Evolutionary conservation across 2,888 invertebrate genomes (phyloP), one percentile per base, ranked within the genome.

Genomic region (Phalera bucephala): DNA sequence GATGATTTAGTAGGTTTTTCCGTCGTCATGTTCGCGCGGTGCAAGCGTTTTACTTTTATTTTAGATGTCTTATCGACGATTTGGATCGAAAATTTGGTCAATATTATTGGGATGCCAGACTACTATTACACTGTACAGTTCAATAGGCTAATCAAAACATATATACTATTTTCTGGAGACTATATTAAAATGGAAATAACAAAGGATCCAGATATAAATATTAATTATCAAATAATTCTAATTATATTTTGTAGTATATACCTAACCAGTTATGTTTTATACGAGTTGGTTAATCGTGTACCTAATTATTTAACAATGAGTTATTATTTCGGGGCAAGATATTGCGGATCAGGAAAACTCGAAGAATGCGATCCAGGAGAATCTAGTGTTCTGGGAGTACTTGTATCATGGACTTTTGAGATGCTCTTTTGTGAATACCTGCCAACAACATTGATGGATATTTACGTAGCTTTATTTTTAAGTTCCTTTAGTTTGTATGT

Each of bases 11-110:
- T 56, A 6, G 64, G 59, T 33, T 80, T 82, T 52, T 52, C 68
- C 1, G 33, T 69, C 1, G 70, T 83, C 3, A 62, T 85, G 63
- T 78, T 82, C 37, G 59, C 70, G 25, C 74, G 80, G 4, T 80
- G 68, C 33, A 84, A 80, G 46, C 74, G 56, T 37, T 27, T 55
- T 0, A 52, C 58, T 27, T 85, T 86, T 44, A 52, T 72, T 8
- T 41, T 86, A 15, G 82, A 84, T 36, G 33, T 83, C 3, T 8
- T 80, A 6, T 64, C 84, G 0, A 63, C 78, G 1, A 12, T 77
- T 36, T 79, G 78, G 77, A 52, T 77, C 25, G 83, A 82, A 53
- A 46, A 70, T 17, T 44, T 77, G 1, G 44, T 63, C n/a, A 11
- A 52, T 2, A 20, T 69, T 7, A 54, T 71, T 15, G 73, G 72